These are phyloP conservation scores for Colistium nudipinnis DNA, from an alignment of 2,113 vertebrate species.

Conservation along the genomic window DNA sequence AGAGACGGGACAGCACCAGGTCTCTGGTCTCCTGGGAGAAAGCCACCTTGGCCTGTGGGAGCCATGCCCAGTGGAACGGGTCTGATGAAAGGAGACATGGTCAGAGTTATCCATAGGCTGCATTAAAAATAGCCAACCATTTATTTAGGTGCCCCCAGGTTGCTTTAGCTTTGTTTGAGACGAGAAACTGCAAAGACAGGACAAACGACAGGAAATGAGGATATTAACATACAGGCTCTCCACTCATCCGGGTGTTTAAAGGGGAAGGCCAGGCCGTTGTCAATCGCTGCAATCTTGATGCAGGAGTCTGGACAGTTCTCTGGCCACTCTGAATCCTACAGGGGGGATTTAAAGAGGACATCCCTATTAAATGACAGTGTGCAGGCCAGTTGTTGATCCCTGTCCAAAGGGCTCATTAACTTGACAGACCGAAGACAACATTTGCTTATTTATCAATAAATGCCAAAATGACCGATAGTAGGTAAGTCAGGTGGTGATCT, in stretches of 20 bases:
- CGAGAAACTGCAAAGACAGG: not conserved
- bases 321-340: constrained; percentile 82
- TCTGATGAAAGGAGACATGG: constrained; percentile 75
- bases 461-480: constrained; percentile 12
- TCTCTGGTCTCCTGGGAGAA: constrained; percentile 96
- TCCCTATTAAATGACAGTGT: not conserved
- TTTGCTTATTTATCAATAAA: constrained; percentile 21
- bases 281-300: constrained; percentile 95
- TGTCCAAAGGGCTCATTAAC: constrained; percentile 37
- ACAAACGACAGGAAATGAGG: not conserved
- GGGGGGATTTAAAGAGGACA: not conserved
- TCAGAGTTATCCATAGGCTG: not conserved
- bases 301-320: constrained; percentile 64
- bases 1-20: constrained; percentile 90
- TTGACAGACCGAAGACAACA: constrained; percentile 29
- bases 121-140: not conserved
- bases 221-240: constrained; percentile 79
- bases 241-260: constrained; percentile 99
- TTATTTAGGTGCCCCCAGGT: not conserved
- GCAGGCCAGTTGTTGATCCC: constrained; percentile 26
- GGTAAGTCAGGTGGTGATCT: not conserved
- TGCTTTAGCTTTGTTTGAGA: too few species aligned
- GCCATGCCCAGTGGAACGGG: constrained; percentile 98
- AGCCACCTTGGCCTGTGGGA: constrained; percentile 94
- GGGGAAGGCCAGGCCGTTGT: constrained; percentile 97